Evolutionary conservation across 1,140 invertebrate species (phyloP).

Genomic region (Bombyx mori): ASM3026992v2 NC_085122.1:1370501-1371000

Average conservation of each 20-base stretch:
- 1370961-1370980: no score
- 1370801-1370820: no score
- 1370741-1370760: constrained; percentile 43
- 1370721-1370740: constrained; percentile 47
- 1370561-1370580: constrained; percentile 51
- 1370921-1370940: no score
- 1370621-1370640: constrained; percentile 6
- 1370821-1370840: no score
- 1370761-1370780: constrained; percentile 23
- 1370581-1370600: constrained; percentile 61
- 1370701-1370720: constrained; percentile 44
- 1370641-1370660: constrained; percentile 18
- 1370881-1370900: no score
- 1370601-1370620: constrained; percentile 25
- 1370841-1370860: no score
- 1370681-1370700: constrained; percentile 34
- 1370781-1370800: constrained; percentile 5
- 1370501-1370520: constrained; percentile 60
- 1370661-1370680: constrained; percentile 22
- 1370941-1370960: no score
- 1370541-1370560: constrained; percentile 66
- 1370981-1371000: no score
- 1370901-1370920: no score
- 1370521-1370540: constrained; percentile 54
- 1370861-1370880: no score